These are phyloP conservation scores for Drosophila kuntzei DNA, from an alignment of 2,888 invertebrate species.

Conservation along the genomic window DNA sequence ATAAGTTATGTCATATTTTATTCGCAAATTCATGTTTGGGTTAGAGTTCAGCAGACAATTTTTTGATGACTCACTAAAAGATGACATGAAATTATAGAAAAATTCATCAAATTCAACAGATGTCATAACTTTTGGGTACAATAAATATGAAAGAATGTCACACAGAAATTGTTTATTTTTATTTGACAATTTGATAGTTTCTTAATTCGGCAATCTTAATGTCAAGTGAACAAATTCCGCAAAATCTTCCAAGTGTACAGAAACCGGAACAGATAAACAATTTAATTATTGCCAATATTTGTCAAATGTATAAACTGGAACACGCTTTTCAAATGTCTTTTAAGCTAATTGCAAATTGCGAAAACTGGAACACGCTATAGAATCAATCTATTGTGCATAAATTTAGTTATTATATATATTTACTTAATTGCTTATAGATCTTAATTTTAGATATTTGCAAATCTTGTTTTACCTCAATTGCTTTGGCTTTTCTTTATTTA, in stretches of 20 bases:
- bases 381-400: not conserved
- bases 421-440: not conserved
- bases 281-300: conserved; percentile 10
- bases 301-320: not conserved
- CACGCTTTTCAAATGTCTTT: not conserved
- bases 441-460: not conserved
- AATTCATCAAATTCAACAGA: conserved; percentile 21
- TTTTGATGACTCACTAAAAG: conserved; percentile 28
- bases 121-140: conserved; percentile 27
- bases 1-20: conserved; percentile 41
- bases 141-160: conserved; percentile 36
- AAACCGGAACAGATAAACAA: conserved; percentile 18
- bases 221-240: conserved; percentile 29
- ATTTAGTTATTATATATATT: not conserved
- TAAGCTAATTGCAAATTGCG: not conserved
- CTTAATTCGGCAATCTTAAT: conserved; percentile 21
- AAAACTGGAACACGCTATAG: conserved; percentile 1
- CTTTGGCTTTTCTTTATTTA: not conserved
- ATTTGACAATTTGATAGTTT: conserved; percentile 27
- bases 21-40: conserved; percentile 23
- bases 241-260: conserved; percentile 6
- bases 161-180: conserved; percentile 11
- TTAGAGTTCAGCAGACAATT: conserved; percentile 17
- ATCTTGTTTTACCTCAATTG: not conserved
- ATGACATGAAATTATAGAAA: conserved; percentile 17